phyloP scores from a whole-genome alignment of 2,113 vertebrate species.

The Athene noctua region DNA sequence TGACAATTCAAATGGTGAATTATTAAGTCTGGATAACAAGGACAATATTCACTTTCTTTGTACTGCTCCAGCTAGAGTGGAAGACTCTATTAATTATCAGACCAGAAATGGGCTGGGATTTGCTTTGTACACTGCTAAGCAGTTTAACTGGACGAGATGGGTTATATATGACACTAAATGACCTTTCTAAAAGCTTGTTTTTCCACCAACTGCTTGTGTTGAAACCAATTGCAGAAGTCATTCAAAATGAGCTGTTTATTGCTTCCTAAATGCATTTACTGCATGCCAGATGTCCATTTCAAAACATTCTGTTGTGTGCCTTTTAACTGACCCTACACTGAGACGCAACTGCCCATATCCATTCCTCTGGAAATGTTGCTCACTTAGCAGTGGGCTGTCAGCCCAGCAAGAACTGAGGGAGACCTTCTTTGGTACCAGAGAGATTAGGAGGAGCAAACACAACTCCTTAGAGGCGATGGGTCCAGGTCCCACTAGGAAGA shows the following conservation, averaged over 20 bases:
- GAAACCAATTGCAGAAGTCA: conserved; percentile 72
- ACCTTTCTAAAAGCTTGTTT: conserved; percentile 73
- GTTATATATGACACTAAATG: conserved; percentile 60
- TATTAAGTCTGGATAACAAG: conserved; percentile 7
- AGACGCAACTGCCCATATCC: not conserved
- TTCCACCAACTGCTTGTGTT: conserved; percentile 63
- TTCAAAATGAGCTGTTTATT: conserved; percentile 73
- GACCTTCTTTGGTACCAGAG: not conserved
- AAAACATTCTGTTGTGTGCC: conserved; percentile 46
- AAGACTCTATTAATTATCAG: conserved; percentile 60
- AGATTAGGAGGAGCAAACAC: not conserved
- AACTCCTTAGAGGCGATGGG: not conserved
- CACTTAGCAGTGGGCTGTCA: not conserved
- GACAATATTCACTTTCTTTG: not conserved
- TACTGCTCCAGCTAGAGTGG: not conserved
- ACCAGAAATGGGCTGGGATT: conserved; percentile 50
- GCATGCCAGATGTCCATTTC: conserved; percentile 69
- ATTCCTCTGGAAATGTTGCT: not conserved
- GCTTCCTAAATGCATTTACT: conserved; percentile 72
- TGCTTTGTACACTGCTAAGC: conserved; percentile 50
- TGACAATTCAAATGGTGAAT: conserved; percentile 16
- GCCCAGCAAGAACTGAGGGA: not conserved
- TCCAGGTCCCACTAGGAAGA: not conserved
- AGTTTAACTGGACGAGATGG: conserved; percentile 62
- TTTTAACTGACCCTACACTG: conserved; percentile 26